These are phyloP conservation scores for Nowickia ferox DNA, from an alignment of 2,888 invertebrate genomes.

Conservation along the genomic window DNA sequence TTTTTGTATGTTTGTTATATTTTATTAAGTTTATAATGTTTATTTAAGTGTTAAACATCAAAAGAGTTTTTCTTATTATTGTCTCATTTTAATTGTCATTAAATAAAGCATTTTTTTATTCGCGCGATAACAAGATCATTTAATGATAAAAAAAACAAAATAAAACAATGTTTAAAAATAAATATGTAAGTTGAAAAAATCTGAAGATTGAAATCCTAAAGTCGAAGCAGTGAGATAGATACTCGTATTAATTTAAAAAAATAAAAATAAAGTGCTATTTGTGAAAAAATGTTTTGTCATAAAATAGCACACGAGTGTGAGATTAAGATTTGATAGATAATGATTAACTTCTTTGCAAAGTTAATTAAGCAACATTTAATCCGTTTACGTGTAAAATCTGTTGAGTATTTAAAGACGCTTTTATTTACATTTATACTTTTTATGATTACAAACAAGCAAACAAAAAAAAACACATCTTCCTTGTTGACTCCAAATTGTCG, in stretches of 20 bases:
- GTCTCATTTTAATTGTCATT: slow-evolving; percentile 35
- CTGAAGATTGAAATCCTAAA: slow-evolving; percentile 37
- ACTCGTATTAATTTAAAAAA: neutral
- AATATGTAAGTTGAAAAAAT: slow-evolving; percentile 6
- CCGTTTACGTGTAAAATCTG: neutral
- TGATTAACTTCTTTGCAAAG: neutral
- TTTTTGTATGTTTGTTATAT: slow-evolving; percentile 1
- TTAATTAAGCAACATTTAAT: neutral
- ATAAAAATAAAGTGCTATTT: neutral
- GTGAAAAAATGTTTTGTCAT: neutral
- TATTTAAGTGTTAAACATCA: slow-evolving; percentile 66
- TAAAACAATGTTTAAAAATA: slow-evolving; percentile 18
- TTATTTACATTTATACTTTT: too few species aligned
- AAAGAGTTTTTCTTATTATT: slow-evolving; percentile 49
- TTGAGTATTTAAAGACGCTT: too few species aligned
- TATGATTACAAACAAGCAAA: too few species aligned
- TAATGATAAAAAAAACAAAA: slow-evolving; percentile 42
- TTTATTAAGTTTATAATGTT: slow-evolving; percentile 55
- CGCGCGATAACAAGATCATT: slow-evolving; percentile 54
- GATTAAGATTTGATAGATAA: neutral
- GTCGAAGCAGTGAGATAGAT: slow-evolving; percentile 15
- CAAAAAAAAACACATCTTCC: neutral
- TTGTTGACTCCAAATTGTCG: neutral
- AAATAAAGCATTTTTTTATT: slow-evolving; percentile 40
- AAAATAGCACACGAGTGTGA: slow-evolving; percentile 1